These are phyloP conservation scores for Eucera pruinosa DNA, from an alignment of 2,888 invertebrate species.

Conservation along the genomic window DNA sequence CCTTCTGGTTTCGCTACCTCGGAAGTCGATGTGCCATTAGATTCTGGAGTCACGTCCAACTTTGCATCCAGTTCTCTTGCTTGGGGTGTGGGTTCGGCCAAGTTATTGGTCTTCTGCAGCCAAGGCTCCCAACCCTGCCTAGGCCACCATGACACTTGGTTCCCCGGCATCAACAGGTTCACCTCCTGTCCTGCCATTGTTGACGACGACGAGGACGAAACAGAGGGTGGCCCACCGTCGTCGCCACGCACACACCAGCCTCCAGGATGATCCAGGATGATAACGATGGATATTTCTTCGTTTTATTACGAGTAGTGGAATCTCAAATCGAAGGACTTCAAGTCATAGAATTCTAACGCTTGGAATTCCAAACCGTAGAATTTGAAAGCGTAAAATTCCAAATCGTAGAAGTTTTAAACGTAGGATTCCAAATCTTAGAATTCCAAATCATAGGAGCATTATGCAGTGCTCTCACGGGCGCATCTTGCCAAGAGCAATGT, in stretches of 20 bases:
- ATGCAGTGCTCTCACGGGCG: constrained; percentile 49
- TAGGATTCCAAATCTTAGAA: too few species aligned
- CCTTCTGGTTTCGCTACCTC: constrained; percentile 74
- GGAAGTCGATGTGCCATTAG: constrained; percentile 72
- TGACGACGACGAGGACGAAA: constrained; percentile 67
- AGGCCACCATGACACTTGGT: constrained; percentile 68
- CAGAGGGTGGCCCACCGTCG: constrained; percentile 60
- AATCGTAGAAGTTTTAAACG: constrained; percentile 15
- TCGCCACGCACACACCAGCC: constrained; percentile 52
- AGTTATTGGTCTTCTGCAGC: constrained; percentile 66
- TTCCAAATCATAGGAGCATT: too few species aligned
- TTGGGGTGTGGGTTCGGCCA: constrained; percentile 33
- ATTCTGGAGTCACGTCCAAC: constrained; percentile 79
- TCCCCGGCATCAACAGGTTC: constrained; percentile 59
- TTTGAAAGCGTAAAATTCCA: constrained; percentile 8
- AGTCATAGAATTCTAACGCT: too few species aligned
- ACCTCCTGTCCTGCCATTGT: constrained; percentile 53
- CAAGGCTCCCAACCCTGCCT: constrained; percentile 76
- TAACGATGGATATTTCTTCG: background rate
- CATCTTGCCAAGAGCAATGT: constrained; percentile 70
- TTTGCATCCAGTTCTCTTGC: constrained; percentile 64
- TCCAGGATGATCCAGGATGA: constrained; percentile 66
- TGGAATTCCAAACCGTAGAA: constrained; percentile 11
- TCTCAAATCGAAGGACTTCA: constrained; percentile 16
- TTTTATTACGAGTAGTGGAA: background rate